Percentiles rank a stretch among this genome's conserved stretches.
Conservation (phyloP, 2,113 vertebrate species). For the Pachyramphus minor region DNA sequence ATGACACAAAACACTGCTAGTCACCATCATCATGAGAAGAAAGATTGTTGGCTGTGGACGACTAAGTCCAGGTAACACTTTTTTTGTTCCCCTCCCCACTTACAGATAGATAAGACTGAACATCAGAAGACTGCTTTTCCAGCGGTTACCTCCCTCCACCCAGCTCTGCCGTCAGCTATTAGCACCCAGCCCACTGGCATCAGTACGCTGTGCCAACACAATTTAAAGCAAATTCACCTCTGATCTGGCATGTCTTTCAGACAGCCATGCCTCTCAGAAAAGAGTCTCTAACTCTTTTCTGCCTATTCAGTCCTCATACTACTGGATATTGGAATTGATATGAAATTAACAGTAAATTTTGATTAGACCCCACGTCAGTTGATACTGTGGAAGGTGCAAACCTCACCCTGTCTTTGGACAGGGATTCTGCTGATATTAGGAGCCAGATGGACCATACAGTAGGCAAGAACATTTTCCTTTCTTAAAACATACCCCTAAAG, state of each 20-base stretch:
- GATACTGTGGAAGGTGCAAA: neutral
- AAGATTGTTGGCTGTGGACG: neutral
- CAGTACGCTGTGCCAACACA: neutral
- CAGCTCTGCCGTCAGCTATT: neutral
- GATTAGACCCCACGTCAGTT: fast-evolving
- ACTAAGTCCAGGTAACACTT: neutral
- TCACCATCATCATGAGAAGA: neutral
- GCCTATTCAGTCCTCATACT: neutral
- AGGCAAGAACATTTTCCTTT: neutral
- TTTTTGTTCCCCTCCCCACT: neutral
- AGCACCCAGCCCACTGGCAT: neutral
- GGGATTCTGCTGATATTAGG: neutral
- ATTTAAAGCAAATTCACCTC: neutral
- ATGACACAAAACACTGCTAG: neutral
- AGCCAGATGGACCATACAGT: neutral
- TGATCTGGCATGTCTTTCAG: neutral
- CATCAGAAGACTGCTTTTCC: neutral
- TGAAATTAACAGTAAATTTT: fast-evolving
- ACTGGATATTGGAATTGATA: neutral
- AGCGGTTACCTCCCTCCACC: neutral
- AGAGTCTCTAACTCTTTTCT: neutral
- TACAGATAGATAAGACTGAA: neutral
- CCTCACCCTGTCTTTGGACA: neutral
- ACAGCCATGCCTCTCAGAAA: neutral
- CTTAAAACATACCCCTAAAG: neutral